These are phyloP conservation scores for Eristalis intricaria DNA, from an alignment of 2,888 invertebrate species.

Conservation along the genomic window DNA sequence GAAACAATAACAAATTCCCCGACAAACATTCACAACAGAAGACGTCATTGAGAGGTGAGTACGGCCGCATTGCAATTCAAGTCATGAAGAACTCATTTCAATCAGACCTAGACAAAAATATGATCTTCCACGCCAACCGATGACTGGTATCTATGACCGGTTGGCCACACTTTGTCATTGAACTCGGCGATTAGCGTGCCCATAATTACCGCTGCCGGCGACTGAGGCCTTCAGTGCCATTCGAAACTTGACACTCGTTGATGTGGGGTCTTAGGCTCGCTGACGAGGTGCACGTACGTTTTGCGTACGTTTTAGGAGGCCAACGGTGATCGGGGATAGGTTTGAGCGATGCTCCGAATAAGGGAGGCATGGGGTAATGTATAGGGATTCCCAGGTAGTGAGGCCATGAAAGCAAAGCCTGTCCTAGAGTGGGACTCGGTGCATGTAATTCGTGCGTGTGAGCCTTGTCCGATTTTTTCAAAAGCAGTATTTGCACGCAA, in stretches of 20 bases:
- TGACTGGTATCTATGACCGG: slow-evolving; percentile 5
- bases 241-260: not conserved
- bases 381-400: too few relatives aligned
- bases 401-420: too few relatives aligned
- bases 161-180: not conserved
- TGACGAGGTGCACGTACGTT: not conserved
- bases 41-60: not conserved
- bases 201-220: not conserved
- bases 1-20: not conserved
- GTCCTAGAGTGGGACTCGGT: too few relatives aligned
- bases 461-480: too few relatives aligned
- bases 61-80: slow-evolving; percentile 12
- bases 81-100: slow-evolving; percentile 16
- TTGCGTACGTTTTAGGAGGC: too few relatives aligned
- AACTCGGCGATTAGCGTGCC: not conserved
- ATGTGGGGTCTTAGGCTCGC: not conserved
- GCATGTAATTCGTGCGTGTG: too few relatives aligned
- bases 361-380: too few relatives aligned
- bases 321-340: too few relatives aligned
- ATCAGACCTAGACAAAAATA: slow-evolving; percentile 9
- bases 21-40: not conserved
- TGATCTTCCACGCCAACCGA: not conserved
- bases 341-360: too few relatives aligned
- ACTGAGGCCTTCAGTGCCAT: not conserved
- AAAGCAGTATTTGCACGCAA: too few relatives aligned